A percentile compares a stretch with the other conserved stretches of the same genome.
Conservation (phyloP, 2,888 invertebrate species). For the Dolichomitus sp. region DNA sequence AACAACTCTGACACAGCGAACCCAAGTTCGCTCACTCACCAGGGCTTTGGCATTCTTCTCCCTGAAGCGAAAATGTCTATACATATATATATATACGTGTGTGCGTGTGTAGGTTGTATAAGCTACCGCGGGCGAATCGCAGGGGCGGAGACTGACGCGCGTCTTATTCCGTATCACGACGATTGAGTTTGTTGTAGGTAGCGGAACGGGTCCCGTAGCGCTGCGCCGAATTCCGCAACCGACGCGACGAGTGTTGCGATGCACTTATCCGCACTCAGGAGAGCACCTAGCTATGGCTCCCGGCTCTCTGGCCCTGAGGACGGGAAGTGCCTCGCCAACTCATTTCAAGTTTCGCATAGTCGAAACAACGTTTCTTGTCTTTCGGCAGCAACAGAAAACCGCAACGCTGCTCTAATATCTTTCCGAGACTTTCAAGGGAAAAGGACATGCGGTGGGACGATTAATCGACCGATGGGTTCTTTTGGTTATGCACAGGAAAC, state of each 20-base stretch:
- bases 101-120: slow-evolving; percentile 11
- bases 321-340: slow-evolving; percentile 62
- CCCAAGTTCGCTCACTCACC: slow-evolving; percentile 1
- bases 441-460: slow-evolving; percentile 11
- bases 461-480: not conserved
- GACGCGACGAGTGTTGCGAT: slow-evolving; percentile 26
- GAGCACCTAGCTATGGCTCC: slow-evolving; percentile 22
- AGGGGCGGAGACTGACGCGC: slow-evolving; percentile 24
- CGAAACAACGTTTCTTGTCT: slow-evolving; percentile 59
- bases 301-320: slow-evolving; percentile 18
- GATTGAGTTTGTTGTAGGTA: slow-evolving; percentile 64
- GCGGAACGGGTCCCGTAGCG: slow-evolving; percentile 12
- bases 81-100: not conserved
- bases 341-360: slow-evolving; percentile 67
- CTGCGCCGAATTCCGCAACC: slow-evolving; percentile 49
- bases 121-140: slow-evolving; percentile 43
- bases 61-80: not conserved
- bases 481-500: too few species aligned
- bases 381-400: not conserved
- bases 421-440: not conserved
- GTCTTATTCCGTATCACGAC: slow-evolving; percentile 60
- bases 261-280: slow-evolving; percentile 55
- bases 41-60: slow-evolving; percentile 1
- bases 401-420: not conserved
- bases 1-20: slow-evolving; percentile 27